Percentiles rank a stretch among this genome's conserved stretches.
Conservation (phyloP, 2,888 invertebrate species). For the Glyphotaelius pellucidus region DNA sequence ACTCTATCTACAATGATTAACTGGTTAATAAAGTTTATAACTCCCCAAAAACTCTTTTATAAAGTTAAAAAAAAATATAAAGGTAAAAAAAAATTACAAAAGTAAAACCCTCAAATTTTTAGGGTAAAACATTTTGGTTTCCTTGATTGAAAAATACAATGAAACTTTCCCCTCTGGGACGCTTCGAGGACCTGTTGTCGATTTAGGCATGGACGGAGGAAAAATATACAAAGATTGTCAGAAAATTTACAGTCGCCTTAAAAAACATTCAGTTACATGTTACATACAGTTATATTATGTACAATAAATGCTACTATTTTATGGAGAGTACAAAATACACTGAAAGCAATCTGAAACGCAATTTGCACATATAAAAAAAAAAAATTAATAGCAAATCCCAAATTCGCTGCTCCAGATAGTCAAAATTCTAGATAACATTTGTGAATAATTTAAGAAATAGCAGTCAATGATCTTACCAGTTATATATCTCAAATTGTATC, state of each 20-base stretch:
- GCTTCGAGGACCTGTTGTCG: background rate
- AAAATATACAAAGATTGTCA: background rate
- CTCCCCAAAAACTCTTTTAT: too few relatives aligned
- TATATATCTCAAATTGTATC: background rate
- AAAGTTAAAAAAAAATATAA: too few relatives aligned
- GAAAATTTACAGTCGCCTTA: background rate
- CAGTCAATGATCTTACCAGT: background rate
- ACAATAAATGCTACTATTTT: background rate
- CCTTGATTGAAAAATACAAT: background rate
- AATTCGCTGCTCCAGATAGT: background rate
- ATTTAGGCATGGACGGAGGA: background rate
- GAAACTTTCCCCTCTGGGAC: background rate
- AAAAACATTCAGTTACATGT: too few relatives aligned
- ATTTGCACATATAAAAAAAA: background rate
- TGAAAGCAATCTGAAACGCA: background rate
- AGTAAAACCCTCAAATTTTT: too few relatives aligned
- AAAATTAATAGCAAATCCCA: too few relatives aligned
- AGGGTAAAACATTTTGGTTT: background rate
- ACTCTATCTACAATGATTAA: too few relatives aligned
- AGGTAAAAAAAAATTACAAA: too few relatives aligned
- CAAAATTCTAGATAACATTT: background rate
- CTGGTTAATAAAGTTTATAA: too few relatives aligned
- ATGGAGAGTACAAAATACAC: background rate
- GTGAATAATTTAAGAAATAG: background rate
- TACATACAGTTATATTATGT: background rate